Evolutionary conservation across 2,888 invertebrate species (phyloP), one percentile per base, ranked within the genome.

Genomic region (Macrosiphum euphorbiae): DNA sequence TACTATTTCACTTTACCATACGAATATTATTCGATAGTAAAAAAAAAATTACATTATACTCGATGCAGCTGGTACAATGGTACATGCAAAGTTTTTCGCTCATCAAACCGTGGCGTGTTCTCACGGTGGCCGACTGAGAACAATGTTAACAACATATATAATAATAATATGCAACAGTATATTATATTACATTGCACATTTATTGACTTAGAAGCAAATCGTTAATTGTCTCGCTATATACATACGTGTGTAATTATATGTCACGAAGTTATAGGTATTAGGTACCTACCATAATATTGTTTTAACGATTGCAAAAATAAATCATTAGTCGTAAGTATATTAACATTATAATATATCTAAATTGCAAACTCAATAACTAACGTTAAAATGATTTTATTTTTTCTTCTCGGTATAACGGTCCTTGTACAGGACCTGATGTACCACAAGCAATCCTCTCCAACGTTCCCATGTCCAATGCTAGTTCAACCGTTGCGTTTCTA

Each of bases 151-250:
- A 78, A 78, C 78, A 35, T 20, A 78, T 78, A 78, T 78, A 78
- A 8, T 78, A 0, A 35, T 78, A 78, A 35, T 78, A 78, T 78
- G 78, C 78, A 78, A 78, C 20, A 35, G 35, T 78, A 13, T 35
- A 78, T 20, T 78, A 78, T 78, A 35, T 67, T n/a, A 35, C 16
- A 67, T 78, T 35, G 78, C 35, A 78, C 78, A 78, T 78, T 78
- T 78, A 78, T 78, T 78, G 78, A 78, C 78, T 78, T 78, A 20
- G 35, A 78, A 35, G 35, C 78, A 78, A 78, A 78, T 78, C 78
- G 35, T 78, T 3, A 41, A 78, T 35, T 35, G 35, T 35, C 35
- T 78, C 7, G 55, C 55, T 26, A 58, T 7, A 24, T 58, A 58
- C 2, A 7, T 8, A 20, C 78, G 20, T 8, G 20, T 2, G 10